Percentiles rank a stretch among this genome's conserved stretches.
Conservation (phyloP, 1,140 invertebrate species). For the Diprion similis region DNA sequence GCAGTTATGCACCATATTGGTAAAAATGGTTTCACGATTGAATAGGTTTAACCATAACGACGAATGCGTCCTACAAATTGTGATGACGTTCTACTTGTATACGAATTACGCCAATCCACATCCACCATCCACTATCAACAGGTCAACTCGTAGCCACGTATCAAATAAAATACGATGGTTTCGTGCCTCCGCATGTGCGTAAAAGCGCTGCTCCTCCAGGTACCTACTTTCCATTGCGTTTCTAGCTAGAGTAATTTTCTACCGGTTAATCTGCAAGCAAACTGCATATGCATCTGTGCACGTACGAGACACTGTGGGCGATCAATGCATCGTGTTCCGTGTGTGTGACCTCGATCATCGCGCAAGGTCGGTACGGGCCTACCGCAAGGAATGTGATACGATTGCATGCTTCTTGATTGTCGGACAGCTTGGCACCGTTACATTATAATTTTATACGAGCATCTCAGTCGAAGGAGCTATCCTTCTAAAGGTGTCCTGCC, state of each 20-base stretch:
- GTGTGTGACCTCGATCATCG: neutral
- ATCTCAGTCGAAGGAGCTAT: neutral
- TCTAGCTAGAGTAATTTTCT: too few relatives aligned
- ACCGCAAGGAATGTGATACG: neutral
- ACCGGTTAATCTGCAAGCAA: neutral
- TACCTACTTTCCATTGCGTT: too few relatives aligned
- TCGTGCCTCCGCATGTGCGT: too few relatives aligned
- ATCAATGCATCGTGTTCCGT: neutral
- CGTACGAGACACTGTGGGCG: neutral
- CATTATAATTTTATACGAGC: neutral
- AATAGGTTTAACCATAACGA: too few relatives aligned
- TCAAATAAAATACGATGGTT: neutral
- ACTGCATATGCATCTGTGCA: neutral
- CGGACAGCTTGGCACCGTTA: neutral
- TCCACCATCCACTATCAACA: too few relatives aligned
- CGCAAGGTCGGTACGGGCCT: neutral
- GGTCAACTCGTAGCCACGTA: neutral
- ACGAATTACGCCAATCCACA: too few relatives aligned
- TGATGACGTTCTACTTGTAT: too few relatives aligned
- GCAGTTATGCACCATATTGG: too few relatives aligned
- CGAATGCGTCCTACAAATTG: too few relatives aligned
- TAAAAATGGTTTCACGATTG: too few relatives aligned
- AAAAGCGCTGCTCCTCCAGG: too few relatives aligned
- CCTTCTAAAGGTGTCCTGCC: neutral
- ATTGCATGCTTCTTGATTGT: neutral